Evolutionary conservation across 2,888 invertebrate genomes (phyloP), one percentile per base, ranked within the genome.

Genomic region (Oligia strigilis): DNA sequence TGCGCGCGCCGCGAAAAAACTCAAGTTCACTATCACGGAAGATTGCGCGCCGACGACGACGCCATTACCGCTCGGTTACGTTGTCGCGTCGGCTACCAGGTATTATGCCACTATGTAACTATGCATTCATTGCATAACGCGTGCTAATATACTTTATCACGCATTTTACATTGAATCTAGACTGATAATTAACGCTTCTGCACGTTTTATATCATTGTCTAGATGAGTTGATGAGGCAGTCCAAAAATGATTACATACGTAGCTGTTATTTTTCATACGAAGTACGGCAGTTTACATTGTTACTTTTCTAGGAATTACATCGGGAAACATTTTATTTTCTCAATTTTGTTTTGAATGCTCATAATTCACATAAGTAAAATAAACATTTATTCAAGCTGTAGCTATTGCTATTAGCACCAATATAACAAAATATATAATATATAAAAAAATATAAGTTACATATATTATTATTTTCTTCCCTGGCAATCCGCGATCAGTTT

Each of bases 21-120:
- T 94, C 96, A 97, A 97, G 97, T 97, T 97, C 97, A 96, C 96
- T 97, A 96, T 95, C 96, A 95, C 94, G 97, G 96, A 96, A 96
- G 96, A 96, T 96, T 96, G 97, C 96, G 94, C 95, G 89, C 91
- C 91, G 92, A 90, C 90, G 92, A 90, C 90, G 90, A 88, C 88
- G 92, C 91, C 94, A 95, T 95, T 95, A 95, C 95, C 87, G 91
- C 91, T 95, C 93, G 94, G 95, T 96, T 96, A 96, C 96, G 96
- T 89, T 90, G 95, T 94, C 95, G 94, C 92, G 93, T 90, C 88
- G 92, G 87, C 87, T 84, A 90, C 92, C 88, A 87, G 87, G 82
- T 90, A 91, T 93, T 93, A 93, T 93, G 92, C 92, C 91, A 92
- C 92, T 90, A 84, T 92, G 91, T 90, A 90, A 92, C 92, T 93